Evolutionary conservation across 2,113 vertebrate species (phyloP).

Genomic region (Orthonyx spaldingii): DNA sequence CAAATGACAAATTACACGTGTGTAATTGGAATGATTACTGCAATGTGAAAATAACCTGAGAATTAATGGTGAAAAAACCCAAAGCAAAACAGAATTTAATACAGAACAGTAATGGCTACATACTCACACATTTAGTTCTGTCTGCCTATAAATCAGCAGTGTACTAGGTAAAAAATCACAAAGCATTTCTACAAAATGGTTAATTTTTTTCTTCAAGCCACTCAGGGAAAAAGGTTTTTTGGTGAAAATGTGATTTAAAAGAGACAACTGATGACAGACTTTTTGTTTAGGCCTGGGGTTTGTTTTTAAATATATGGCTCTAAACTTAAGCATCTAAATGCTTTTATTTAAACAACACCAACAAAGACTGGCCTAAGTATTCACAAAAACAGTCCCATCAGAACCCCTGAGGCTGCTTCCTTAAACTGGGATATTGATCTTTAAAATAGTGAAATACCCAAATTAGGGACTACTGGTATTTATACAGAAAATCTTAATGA

Average conservation of each 20-base stretch:
- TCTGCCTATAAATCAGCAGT: neutral
- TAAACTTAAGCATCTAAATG: neutral
- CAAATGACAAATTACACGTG: neutral
- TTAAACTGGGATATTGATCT: neutral
- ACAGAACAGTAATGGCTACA: neutral
- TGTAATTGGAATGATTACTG: neutral
- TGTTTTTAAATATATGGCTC: neutral
- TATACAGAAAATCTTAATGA: neutral
- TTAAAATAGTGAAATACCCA: neutral
- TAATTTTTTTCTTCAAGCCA: neutral
- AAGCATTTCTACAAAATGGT: neutral
- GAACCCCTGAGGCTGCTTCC: neutral
- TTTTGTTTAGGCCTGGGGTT: neutral
- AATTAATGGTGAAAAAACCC: neutral
- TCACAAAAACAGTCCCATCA: neutral
- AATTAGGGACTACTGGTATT: neutral
- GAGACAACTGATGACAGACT: neutral
- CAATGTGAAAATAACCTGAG: neutral
- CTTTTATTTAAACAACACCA: neutral
- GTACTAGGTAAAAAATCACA: neutral
- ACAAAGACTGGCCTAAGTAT: neutral
- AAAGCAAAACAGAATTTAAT: slow-evolving; percentile 7
- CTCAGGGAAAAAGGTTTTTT: neutral
- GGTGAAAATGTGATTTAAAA: neutral
- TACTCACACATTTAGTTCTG: neutral